Evolutionary conservation across 2,113 vertebrate species (phyloP).

Genomic region (Gavia stellata): DNA sequence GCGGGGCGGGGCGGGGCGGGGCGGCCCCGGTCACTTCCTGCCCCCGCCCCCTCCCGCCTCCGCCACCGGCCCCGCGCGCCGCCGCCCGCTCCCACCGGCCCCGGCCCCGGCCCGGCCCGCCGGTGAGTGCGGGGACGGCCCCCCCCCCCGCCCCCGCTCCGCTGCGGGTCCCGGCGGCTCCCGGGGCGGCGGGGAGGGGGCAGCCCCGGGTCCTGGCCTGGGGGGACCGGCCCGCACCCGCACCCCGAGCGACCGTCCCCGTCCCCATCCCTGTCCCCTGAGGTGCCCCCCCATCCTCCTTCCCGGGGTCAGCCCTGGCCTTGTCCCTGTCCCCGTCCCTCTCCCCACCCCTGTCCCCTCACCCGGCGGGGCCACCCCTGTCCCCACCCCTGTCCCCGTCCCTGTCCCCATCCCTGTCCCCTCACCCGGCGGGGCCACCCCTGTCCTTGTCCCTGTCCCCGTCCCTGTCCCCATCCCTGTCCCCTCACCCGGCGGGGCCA

Average conservation of each 20-base stretch:
- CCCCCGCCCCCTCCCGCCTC: neutral
- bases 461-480: neutral
- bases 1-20: neutral
- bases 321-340: neutral
- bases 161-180: too few species aligned
- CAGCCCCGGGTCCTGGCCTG: too few species aligned
- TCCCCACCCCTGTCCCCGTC: neutral
- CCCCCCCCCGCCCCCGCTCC: too few species aligned
- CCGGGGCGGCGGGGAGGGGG: neutral
- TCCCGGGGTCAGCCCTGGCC: too few species aligned
- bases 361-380: neutral
- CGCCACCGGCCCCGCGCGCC: neutral
- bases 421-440: too few species aligned
- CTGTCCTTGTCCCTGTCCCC: neutral
- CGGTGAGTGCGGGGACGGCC: neutral
- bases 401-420: too few species aligned
- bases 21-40: neutral
- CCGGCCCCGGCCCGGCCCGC: neutral
- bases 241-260: too few species aligned
- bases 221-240: neutral
- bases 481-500: neutral
- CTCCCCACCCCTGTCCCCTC: neutral
- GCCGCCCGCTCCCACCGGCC: neutral
- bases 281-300: too few species aligned
- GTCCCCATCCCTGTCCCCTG: too few species aligned